These are phyloP conservation scores for Zelleria hepariella DNA, from an alignment of 2,888 invertebrate genomes.

Conservation along the genomic window DNA sequence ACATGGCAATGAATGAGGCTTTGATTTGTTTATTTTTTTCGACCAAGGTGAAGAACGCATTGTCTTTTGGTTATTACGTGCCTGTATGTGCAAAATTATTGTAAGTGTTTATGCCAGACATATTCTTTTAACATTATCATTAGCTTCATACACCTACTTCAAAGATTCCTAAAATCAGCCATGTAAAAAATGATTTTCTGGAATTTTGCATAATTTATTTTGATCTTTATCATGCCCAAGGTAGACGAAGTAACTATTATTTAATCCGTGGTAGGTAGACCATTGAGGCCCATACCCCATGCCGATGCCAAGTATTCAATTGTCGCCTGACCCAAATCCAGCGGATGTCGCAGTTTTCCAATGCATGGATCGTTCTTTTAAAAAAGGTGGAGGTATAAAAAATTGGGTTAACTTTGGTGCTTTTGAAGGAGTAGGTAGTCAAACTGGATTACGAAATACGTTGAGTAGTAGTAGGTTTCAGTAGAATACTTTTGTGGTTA, in stretches of 20 bases:
- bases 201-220: neutral
- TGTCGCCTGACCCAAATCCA: slow-evolving; percentile 65
- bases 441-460: slow-evolving; percentile 17
- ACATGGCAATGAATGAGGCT: neutral
- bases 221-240: too few relatives aligned
- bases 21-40: neutral
- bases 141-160: neutral
- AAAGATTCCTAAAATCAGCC: neutral
- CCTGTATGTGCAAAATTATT: too few relatives aligned
- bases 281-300: slow-evolving; percentile 10
- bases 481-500: too few relatives aligned
- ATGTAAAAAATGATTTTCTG: neutral
- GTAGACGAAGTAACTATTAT: too few relatives aligned
- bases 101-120: too few relatives aligned
- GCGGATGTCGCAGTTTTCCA: slow-evolving; percentile 49
- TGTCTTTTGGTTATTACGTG: neutral
- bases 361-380: slow-evolving; percentile 19
- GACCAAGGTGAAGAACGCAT: neutral
- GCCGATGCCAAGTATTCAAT: slow-evolving; percentile 26
- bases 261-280: too few relatives aligned
- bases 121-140: too few relatives aligned
- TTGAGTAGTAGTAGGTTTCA: slow-evolving; percentile 22
- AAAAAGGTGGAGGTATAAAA: slow-evolving; percentile 36
- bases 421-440: slow-evolving; percentile 1
- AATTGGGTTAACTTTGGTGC: slow-evolving; percentile 49